phyloP scores from a whole-genome alignment of 1,140 invertebrate species.

The Cherax quadricarinatus region DNA sequence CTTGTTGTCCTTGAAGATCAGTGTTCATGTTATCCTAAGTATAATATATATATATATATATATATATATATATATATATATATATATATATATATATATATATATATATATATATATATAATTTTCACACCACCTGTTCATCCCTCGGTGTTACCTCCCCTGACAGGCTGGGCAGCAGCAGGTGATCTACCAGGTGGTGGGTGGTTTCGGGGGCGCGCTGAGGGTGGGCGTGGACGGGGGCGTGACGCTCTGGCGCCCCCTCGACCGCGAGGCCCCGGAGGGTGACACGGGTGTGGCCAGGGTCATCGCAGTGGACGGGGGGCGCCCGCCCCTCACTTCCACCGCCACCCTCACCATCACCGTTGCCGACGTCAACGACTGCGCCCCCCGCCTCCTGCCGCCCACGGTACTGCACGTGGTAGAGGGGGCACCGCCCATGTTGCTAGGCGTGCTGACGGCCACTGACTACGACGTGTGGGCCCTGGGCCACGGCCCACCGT shows the following conservation, averaged over 20 bases:
- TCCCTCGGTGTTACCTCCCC: too few relatives aligned
- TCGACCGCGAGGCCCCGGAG: conserved; percentile 23
- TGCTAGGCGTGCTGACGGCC: not conserved
- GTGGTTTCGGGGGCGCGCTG: not conserved
- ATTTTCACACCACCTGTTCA: too few relatives aligned
- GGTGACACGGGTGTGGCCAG: not conserved
- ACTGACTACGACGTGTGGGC: conserved; percentile 34
- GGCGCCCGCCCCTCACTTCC: conserved; percentile 2
- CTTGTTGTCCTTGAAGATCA: too few relatives aligned
- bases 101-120: too few relatives aligned
- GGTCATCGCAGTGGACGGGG: conserved; percentile 12
- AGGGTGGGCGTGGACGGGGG: conserved; percentile 5
- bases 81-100: too few relatives aligned
- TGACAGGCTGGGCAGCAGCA: conserved; percentile 7
- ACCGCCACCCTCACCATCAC: conserved; percentile 35
- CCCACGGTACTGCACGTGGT: conserved; percentile 13
- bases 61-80: too few relatives aligned
- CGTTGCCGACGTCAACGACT: conserved; percentile 34
- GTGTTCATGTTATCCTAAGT: too few relatives aligned
- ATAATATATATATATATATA: too few relatives aligned
- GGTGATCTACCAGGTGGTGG: not conserved
- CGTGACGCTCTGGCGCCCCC: conserved; percentile 1
- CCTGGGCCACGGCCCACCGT: conserved; percentile 32
- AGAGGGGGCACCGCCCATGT: conserved; percentile 15
- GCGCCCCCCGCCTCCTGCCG: conserved; percentile 21